These are phyloP conservation scores for Formica selysi DNA, from an alignment of 1,140 invertebrate genomes.

Conservation along the genomic window DNA sequence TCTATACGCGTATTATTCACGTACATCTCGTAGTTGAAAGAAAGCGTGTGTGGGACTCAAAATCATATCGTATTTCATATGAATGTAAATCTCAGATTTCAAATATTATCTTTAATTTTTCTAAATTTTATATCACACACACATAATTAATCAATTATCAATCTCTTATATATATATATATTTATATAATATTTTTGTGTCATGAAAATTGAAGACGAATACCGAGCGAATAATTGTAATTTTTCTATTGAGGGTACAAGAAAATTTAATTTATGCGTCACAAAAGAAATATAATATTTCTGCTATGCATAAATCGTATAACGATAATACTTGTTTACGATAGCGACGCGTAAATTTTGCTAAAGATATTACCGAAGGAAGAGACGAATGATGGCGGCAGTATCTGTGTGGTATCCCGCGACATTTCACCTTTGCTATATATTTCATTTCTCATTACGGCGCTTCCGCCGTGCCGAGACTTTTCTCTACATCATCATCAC, in stretches of 20 bases:
- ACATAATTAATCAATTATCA: too few species aligned
- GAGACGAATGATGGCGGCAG: neutral
- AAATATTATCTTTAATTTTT: too few species aligned
- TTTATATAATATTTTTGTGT: too few species aligned
- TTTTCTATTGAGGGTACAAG: neutral
- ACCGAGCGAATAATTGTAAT: neutral
- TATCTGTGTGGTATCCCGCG: neutral
- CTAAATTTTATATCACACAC: too few species aligned
- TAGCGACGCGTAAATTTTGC: neutral
- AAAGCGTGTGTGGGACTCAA: too few species aligned
- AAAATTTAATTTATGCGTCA: neutral
- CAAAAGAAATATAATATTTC: constrained; percentile 7
- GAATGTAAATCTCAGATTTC: too few species aligned
- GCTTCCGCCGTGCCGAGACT: constrained; percentile 6
- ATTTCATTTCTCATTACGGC: constrained; percentile 42
- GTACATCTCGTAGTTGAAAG: too few species aligned
- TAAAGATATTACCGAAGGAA: neutral
- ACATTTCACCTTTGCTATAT: constrained; percentile 20
- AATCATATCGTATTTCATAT: too few species aligned
- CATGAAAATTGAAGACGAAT: too few species aligned
- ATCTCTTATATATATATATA: too few species aligned
- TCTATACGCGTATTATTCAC: too few species aligned
- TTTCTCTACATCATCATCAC: constrained; percentile 48
- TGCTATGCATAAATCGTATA: neutral
- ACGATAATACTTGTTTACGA: too few species aligned